phyloP scores from a whole-genome alignment of 2,113 vertebrate genomes.

The Corynorhinus townsendii region DNA sequence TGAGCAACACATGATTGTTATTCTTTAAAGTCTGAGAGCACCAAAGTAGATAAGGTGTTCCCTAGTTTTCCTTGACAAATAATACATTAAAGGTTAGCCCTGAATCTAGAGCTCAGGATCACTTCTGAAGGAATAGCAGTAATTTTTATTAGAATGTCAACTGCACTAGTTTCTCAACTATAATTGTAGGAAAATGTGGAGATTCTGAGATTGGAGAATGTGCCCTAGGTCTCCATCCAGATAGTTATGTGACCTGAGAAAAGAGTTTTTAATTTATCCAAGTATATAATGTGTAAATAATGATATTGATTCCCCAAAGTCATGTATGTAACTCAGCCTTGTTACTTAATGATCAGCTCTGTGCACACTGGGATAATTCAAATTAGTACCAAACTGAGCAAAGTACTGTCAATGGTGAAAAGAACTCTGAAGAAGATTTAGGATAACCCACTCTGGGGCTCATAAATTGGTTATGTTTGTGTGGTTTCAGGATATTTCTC shows the following conservation, averaged over 20 bases:
- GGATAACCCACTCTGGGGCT: background rate
- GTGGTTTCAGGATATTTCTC: background rate
- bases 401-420: background rate
- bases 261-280: background rate
- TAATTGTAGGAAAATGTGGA: background rate
- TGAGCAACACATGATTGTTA: background rate
- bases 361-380: background rate
- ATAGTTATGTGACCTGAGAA: background rate
- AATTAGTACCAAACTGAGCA: background rate
- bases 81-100: background rate
- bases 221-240: background rate
- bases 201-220: background rate
- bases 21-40: background rate
- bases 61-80: background rate
- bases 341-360: background rate
- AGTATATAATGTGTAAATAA: background rate
- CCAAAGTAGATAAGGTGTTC: background rate
- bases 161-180: background rate
- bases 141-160: background rate
- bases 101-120: background rate
- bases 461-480: background rate
- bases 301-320: background rate
- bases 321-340: background rate
- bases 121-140: background rate
- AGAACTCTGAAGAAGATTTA: background rate